Conservation (phyloP, 92 coral and sea anemone genomes). For the Porites divaricata region DNA sequence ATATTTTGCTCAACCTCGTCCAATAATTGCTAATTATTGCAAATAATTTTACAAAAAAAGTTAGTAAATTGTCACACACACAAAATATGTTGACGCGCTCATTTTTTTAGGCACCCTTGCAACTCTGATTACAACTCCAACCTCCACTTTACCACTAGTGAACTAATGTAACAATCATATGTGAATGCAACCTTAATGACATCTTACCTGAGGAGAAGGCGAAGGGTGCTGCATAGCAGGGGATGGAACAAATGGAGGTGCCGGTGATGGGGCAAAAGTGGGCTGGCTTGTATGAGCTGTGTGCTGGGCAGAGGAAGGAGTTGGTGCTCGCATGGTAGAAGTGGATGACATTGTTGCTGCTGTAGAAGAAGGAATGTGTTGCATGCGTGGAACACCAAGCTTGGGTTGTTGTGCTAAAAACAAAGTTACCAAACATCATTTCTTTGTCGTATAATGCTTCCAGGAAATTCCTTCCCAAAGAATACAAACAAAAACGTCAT, state of each 20-base stretch:
- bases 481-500: no score
- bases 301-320: conserved; percentile 71
- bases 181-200: background rate
- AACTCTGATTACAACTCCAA: no score
- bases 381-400: conserved; percentile 56
- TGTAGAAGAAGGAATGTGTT: conserved; percentile 64
- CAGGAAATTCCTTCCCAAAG: no score
- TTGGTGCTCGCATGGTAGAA: conserved; percentile 59
- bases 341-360: conserved; percentile 28
- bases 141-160: background rate
- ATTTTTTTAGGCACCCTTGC: no score
- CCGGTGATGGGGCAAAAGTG: conserved; percentile 90
- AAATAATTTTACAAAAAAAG: no score
- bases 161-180: background rate
- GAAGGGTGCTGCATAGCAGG: conserved; percentile 80
- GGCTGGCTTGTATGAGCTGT: conserved; percentile 81
- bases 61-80: no score
- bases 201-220: conserved; percentile 72
- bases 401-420: conserved; percentile 57
- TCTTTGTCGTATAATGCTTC: no score
- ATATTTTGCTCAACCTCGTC: no score
- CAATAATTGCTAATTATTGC: no score
- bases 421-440: background rate
- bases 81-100: no score
- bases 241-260: conserved; percentile 73